Evolutionary conservation across 2,888 invertebrate genomes (phyloP), one percentile per base, ranked within the genome.

Genomic region (Amphipoea oculea): DNA sequence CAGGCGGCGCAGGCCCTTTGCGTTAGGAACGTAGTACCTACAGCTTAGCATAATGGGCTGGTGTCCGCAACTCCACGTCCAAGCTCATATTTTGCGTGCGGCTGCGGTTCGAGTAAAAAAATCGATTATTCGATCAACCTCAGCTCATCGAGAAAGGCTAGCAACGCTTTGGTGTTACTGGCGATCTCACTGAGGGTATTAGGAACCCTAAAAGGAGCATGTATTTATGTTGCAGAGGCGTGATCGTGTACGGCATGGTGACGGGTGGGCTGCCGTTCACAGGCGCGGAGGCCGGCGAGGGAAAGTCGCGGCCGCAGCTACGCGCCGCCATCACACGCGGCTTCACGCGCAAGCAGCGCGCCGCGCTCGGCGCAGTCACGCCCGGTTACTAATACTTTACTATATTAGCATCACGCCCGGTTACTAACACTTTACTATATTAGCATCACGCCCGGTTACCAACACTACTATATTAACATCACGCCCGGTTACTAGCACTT

Each of bases 181-280:
- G 66, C 14, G 42, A n/a, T n/a, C 23, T n/a, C 42, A 67, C 7
- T 42, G 42, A 42, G 2, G 42, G 42, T n/a, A 4, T 17, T 17
- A 23, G 36, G 17, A n/a, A 42, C 29, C 14, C 17, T 42, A 17
- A 57, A n/a, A 9, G 11, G 48, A 42, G 29, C 11, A 48, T 14
- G 6, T 36, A 3, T 69, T 42, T 75, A 20, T 48, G 78, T 87
- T 84, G 29, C 95, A 98, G 98, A 86, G 98, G 98, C 60, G 98
- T 98, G 88, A 98, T 98, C 82, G 97, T 98, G 84, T 98, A 98
- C 95, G 98, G 98, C 71, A 98, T 98, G 98, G 97, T 98, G 90
- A 97, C 98, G 40, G 98, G 98, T 14, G 97, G 97, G 79, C 95
- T 98, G 88, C 98, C 98, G 71, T 98, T 98, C 94, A 94, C 97